Conservation (phyloP, 2,888 invertebrate genomes). For the Megaustenia siamemsis region DNA sequence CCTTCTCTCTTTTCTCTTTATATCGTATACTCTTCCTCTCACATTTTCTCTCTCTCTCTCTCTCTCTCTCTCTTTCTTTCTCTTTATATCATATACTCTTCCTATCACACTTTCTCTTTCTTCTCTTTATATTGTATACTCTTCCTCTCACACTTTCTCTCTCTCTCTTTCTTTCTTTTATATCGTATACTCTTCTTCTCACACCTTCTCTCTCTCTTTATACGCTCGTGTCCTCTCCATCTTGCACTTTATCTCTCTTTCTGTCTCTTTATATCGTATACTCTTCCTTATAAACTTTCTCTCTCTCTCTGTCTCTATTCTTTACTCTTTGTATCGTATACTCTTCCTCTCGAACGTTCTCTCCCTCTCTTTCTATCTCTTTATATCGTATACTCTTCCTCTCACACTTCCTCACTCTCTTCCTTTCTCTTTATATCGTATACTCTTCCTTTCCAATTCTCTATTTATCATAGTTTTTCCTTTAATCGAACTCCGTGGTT, state of each 20-base stretch:
- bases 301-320: not conserved
- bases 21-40: not conserved
- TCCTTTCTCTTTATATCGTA: too few species aligned
- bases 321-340: not conserved
- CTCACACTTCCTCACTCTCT: too few species aligned
- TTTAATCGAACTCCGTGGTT: not conserved
- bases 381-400: not conserved
- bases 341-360: not conserved
- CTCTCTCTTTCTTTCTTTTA: not conserved
- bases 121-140: too few species aligned
- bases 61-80: not conserved
- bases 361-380: not conserved
- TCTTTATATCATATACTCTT: not conserved
- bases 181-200: not conserved
- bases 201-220: not conserved
- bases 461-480: conserved; percentile 12
- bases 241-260: not conserved
- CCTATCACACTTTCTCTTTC: too few species aligned
- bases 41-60: not conserved
- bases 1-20: not conserved
- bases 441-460: not conserved
- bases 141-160: too few species aligned
- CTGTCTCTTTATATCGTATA: too few species aligned
- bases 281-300: too few species aligned
- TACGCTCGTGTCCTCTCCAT: too few species aligned